Base-by-base conservation (phyloP, 2,113 vertebrate genomes). In the Rhinolophus ferrumequinum region DNA sequence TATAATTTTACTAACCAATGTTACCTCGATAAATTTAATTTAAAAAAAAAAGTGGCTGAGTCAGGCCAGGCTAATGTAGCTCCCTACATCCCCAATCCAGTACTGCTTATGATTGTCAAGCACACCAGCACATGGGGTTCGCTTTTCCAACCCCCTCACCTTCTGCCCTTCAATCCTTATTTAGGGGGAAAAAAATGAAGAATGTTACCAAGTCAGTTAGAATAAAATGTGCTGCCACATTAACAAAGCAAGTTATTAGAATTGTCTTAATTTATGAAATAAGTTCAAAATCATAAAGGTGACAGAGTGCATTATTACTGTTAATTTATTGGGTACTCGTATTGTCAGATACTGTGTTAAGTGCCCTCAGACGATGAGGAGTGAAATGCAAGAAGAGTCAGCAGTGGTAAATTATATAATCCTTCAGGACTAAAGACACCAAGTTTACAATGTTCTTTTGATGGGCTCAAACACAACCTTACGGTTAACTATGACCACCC, bases 161-260 rank as follows among this genome's bases (percentile, higher is more conserved):
- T 22, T 67, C 56, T 30, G 4, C 8, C 21, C 4, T 87, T 44
- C 50, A 21, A 75, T 44, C 9, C 44, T 80, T 93, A 12, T 79
- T 80, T 10, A 69, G 3, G 28, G 33, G 8, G 4, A 9, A 22
- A 33, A 33, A 26, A 73, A 28, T 33, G 30, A 73, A 73, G 24
- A 70, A 54, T 38, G 7, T 69, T 76, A 95, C 16, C 12, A 60
- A 94, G 35, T 69, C 33, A 70, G 21, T 28, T 66, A 35, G 52
- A 90, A 67, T 64, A 94, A 75, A n/a, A 92, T 11, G 1, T 22
- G 3, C 30, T 54, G 15, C 64, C 35, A 38, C 64, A 44, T 41
- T 88, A 90, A 88, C 21, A 84, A 58, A 88, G 47, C 33, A 88
- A 88, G 35, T 70, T 72, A 54, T 30, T 80, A 54, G 90, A 92